Evolutionary conservation across 2,888 invertebrate species (phyloP), one percentile per base, ranked within the genome.

Genomic region (Elysia crispata): DNA sequence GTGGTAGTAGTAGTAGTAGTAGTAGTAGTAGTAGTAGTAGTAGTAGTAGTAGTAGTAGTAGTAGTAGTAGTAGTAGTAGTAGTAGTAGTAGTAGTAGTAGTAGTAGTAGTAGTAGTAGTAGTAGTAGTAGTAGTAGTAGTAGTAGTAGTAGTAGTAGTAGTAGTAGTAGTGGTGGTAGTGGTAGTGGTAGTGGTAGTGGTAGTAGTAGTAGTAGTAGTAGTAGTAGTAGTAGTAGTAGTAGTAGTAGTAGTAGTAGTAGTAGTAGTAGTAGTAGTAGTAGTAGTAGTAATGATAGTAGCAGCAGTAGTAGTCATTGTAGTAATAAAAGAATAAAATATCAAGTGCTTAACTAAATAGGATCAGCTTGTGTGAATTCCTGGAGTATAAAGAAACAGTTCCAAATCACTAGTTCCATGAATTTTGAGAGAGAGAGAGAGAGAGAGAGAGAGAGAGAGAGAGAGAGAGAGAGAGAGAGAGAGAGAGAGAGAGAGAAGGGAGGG

Each of bases 201-300:
- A 54, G 57, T 54, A 54, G 57, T 54, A 20, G 57, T 54, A 54
- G 57, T 54, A 54, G 57, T 54, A 54, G 57, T 54, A 54, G 57
- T 54, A 54, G 57, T 54, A 54, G 57, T 54, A 54, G 57, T 54
- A 54, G 57, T 54, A 54, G 57, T 54, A 54, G 57, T 54, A 54
- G 57, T 54, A 54, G 57, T 54, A 54, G 57, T 54, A 54, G 57
- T 54, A 54, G 57, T 54, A 54, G 57, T 54, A 54, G 57, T 54
- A 20, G 57, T 54, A 54, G 57, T 54, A 54, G 57, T 54, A 20
- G 57, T 54, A 20, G 57, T 54, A 54, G 57, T 54, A 54, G 57
- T 54, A 54, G 57, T 54, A 54, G 57, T 54, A 54, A 20, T 54
- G 20, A 20, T 54, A 54, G 57, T 54, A 20, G 57, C 57, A 18